These are phyloP conservation scores for Grallaria varia DNA, from an alignment of 2,113 vertebrate species.

Conservation along the genomic window DNA sequence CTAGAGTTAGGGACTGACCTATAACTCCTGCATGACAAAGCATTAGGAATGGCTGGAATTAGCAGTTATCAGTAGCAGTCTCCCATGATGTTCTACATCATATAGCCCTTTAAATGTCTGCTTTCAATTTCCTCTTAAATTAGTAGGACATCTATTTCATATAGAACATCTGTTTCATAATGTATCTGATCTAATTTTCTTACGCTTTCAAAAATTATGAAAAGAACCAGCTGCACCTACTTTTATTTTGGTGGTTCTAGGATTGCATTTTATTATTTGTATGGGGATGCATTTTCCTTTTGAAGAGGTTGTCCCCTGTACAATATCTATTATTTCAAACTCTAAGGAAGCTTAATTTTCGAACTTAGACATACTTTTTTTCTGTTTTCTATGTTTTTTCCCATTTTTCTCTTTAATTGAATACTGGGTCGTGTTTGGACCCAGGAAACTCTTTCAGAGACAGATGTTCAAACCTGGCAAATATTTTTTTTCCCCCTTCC, in stretches of 20 bases:
- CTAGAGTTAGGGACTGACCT: background rate
- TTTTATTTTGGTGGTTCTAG: background rate
- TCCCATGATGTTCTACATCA: conserved; percentile 31
- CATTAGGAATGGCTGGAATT: background rate
- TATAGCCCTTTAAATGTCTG: conserved; percentile 36
- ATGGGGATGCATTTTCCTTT: background rate
- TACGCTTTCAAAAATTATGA: background rate
- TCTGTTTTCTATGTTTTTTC: no score
- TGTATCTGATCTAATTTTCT: background rate
- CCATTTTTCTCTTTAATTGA: background rate
- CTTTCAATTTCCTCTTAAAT: conserved; percentile 58
- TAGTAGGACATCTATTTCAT: conserved; percentile 30
- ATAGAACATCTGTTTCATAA: conserved; percentile 1
- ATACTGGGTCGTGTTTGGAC: background rate
- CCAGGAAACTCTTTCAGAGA: background rate
- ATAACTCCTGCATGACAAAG: background rate
- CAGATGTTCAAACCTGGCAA: background rate
- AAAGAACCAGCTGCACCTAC: background rate
- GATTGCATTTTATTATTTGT: background rate
- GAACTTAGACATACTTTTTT: background rate
- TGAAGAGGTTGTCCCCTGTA: background rate
- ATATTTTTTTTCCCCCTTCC: background rate
- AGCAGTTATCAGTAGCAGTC: conserved; percentile 15
- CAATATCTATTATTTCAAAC: background rate
- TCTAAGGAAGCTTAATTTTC: background rate